Conservation (phyloP, 2,888 invertebrate genomes). For the Tuberolachnus salignus region DNA sequence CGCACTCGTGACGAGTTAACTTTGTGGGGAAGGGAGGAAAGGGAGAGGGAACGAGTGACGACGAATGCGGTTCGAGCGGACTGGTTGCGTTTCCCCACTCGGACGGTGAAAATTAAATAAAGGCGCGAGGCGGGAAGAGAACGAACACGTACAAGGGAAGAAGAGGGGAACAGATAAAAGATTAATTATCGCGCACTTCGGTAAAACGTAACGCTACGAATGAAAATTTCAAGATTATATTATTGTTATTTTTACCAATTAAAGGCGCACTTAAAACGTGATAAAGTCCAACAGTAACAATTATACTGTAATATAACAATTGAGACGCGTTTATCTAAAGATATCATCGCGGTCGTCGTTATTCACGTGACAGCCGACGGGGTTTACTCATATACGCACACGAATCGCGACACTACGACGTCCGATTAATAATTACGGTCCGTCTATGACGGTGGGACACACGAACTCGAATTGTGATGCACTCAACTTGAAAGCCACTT, state of each 20-base stretch:
- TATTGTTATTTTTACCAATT: background rate
- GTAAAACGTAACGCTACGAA: background rate
- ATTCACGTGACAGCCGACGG: background rate
- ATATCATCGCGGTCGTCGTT: conserved; percentile 35
- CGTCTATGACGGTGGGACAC: too few species aligned
- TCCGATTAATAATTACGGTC: too few species aligned
- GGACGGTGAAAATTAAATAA: background rate
- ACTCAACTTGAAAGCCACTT: too few species aligned
- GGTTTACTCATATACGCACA: background rate
- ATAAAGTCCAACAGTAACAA: conserved; percentile 55
- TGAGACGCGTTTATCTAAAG: conserved; percentile 35
- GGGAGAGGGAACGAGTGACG: background rate
- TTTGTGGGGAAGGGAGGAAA: background rate
- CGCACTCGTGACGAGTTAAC: background rate
- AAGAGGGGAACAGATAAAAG: background rate
- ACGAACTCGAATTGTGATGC: too few species aligned
- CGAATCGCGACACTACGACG: too few species aligned
- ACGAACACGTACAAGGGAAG: background rate
- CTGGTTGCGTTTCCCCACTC: conserved; percentile 36
- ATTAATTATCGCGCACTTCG: background rate
- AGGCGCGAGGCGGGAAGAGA: background rate
- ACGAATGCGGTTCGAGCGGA: background rate
- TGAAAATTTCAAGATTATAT: background rate
- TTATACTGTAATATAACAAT: conserved; percentile 46
- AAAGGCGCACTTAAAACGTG: conserved; percentile 25